Evolutionary conservation across 2,888 invertebrate genomes (phyloP), one percentile per base, ranked within the genome.

Genomic region (Tryphoninae sp.): DNA sequence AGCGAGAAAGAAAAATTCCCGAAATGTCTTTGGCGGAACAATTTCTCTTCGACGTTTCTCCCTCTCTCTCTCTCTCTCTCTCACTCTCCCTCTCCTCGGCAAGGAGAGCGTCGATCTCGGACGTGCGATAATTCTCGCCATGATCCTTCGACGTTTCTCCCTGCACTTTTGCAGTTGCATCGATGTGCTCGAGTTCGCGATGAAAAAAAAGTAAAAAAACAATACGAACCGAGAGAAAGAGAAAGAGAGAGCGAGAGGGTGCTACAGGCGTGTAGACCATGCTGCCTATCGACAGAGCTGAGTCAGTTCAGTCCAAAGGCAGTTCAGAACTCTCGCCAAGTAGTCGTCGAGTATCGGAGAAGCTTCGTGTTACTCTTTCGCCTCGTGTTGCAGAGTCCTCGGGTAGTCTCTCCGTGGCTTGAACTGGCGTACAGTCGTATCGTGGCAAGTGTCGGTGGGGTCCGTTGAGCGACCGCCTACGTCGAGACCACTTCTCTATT

Each of bases 401-500:
- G 74, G 64, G 62, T 6, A 75, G 58, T 55, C 61, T 69, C 40
- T 45, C 42, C 6, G 8, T 11, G n/a, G 49, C 13, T 53, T 7
- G 65, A 69, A 61, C 45, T 58, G 49, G 16, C 59, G 33, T 45
- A 51, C 77, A 51, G 59, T 67, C 67, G 49, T 65, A 55, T 2
- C 55, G 55, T 49, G 71, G 78, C 74, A 75, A 83, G 81, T 75
- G 83, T 72, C 83, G 81, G 81, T 78, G 84, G 69, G 84, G 85
- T 82, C 80, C 84, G 78, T 83, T 64, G 69, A 80, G 82, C 82
- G 88, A 88, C 89, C 90, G 89, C 90, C 90, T 90, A 90, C 89
- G 90, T 87, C 84, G 88, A 88, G 86, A 89, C 88, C 81, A 84
- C 87, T 86, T 89, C 88, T 90, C 86, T 89, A 90, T 90, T 90